Evolutionary conservation across 1,140 invertebrate species (phyloP), one percentile per base, ranked within the genome.

Genomic region (Calliphora vicina): DNA sequence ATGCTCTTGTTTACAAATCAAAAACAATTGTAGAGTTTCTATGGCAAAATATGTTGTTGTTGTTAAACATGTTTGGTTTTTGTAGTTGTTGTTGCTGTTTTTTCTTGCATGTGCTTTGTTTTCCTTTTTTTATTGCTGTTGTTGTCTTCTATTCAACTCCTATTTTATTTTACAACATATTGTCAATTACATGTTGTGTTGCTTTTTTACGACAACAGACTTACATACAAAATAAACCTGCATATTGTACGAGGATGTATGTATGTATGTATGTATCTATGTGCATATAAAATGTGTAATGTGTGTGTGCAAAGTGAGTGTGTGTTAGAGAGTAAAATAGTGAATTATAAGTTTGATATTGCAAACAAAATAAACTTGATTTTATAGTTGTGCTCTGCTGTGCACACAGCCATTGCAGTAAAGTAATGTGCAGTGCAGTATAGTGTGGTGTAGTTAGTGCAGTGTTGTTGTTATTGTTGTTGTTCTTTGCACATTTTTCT

Each of bases 401-500:
- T 35, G 5, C 35, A 35, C 10, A 35, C 35, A 35, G 10, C 10
- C 35, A 35, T 35, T 35, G 35, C 4, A 35, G 10, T 35, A 35
- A 35, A 35, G 35, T 35, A 35, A 35, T 8, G 35, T 8, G 35
- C 35, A 35, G 5, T 35, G 10, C n/a, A n/a, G n/a, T n/a, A n/a
- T n/a, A n/a, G n/a, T n/a, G n/a, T n/a, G n/a, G n/a, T n/a, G n/a
- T n/a, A n/a, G n/a, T n/a, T n/a, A 35, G 35, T 8, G 35, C 35
- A 35, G 5, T 35, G 10, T 35, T 35, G 35, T 35, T 35, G 35
- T 43, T 78, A 2, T 43, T 45, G 10, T 45, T 78, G 15, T 43
- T 23, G 74, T 43, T 78, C n/a, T 78, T 25, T 73, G 26, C 27
- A 35, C 29, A 35, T 74, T 78, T 78, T 76, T 35, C 73, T 43